Base-by-base conservation (phyloP, 2,113 vertebrate genomes). In the Urocolius indicus region DNA sequence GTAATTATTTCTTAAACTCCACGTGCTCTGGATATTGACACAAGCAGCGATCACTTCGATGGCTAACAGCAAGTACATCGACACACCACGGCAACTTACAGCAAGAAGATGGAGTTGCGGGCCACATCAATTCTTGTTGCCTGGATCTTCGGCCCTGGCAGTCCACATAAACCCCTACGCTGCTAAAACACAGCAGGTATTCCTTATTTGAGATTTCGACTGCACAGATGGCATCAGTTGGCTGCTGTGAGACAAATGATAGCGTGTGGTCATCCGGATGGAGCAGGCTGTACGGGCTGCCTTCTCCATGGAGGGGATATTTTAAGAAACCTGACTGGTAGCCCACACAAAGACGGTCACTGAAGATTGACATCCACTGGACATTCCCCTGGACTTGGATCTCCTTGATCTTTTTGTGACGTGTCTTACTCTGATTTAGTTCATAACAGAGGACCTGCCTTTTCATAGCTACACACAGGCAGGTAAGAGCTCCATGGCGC, bases 101-200 rank as follows among this genome's bases (percentile, higher is more conserved):
- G 97, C 99, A 99, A 22, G 98, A 96, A 46, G 97, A 98, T 96
- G 99, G 99, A 77, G 95, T 92, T 23, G 99, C 99, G 0, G 99
- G 99, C 99, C 99, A 99, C 99, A 99, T 99, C 93, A 99, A 79
- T 96, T 99, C 99, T 96, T 99, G 99, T 52, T 99, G 99, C 29
- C 99, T 98, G 1, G 99, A 99, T 93, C 99, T 98, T 72, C 99
- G 98, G 55, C 99, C 99, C 96, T 99, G 99, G 48, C 99, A 99
- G 98, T 99, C 99, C 54, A 99, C 99, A 46, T 99, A 99, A 84
- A 99, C 97, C 15, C 99, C 99, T 27, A 99, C 98, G 98, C 98
- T 97, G 97, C 98, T 99, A 98, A 99, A 99, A 98, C 99, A 99
- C 97, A 99, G 98, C 98, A 99, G 98, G 94, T 99, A 98, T 95